Evolutionary conservation across 2,888 invertebrate genomes (phyloP).

Genomic region (Monopis laevigella): DNA sequence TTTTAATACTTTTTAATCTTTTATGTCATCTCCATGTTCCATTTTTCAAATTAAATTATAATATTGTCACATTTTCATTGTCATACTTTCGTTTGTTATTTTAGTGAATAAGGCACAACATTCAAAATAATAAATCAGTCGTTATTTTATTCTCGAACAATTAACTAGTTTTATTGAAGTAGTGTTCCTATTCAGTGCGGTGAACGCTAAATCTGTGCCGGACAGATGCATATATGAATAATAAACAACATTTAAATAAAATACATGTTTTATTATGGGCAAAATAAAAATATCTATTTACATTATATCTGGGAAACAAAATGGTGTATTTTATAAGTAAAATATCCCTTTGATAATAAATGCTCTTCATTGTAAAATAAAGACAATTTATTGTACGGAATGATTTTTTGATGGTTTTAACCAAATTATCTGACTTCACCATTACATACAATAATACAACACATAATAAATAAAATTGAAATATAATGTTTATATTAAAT

Average conservation of each 20-base stretch:
- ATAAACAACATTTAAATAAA: slow-evolving; percentile 14
- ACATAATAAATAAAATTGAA: slow-evolving; percentile 1
- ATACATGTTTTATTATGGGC: slow-evolving; percentile 41
- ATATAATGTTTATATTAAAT: slow-evolving; percentile 5
- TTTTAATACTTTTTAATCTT: too few relatives aligned
- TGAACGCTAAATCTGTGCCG: too few relatives aligned
- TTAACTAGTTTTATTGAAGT: too few relatives aligned
- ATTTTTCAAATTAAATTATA: too few relatives aligned
- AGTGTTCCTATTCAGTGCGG: too few relatives aligned
- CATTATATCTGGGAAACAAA: slow-evolving; percentile 58
- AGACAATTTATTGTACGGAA: slow-evolving; percentile 34
- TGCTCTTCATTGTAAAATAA: slow-evolving; percentile 3
- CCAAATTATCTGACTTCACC: slow-evolving; percentile 7
- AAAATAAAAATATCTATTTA: slow-evolving; percentile 66
- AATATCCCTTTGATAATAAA: slow-evolving; percentile 2
- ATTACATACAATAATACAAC: slow-evolving; percentile 4
- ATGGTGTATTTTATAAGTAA: slow-evolving; percentile 39
- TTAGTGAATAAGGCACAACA: too few relatives aligned
- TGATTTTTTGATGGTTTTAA: slow-evolving; percentile 23
- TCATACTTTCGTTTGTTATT: too few relatives aligned
- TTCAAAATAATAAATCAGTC: too few relatives aligned
- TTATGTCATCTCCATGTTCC: too few relatives aligned
- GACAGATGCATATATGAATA: too few relatives aligned
- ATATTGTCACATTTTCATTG: too few relatives aligned
- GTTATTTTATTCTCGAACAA: too few relatives aligned